These are phyloP conservation scores for Spilarctia lutea DNA, from an alignment of 2,888 invertebrate species.

Conservation along the genomic window DNA sequence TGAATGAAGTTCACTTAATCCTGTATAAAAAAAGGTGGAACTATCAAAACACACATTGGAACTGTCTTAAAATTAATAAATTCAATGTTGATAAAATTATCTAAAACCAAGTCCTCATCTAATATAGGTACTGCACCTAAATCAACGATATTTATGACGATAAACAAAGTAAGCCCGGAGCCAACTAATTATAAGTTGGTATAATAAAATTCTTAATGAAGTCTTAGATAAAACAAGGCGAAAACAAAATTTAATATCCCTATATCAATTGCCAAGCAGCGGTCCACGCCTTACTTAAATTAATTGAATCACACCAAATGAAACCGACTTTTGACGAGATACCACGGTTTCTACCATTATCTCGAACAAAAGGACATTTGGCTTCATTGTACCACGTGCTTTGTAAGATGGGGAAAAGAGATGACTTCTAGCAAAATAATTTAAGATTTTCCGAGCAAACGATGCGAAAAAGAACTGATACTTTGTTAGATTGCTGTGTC, in stretches of 20 bases:
- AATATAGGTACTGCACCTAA: background rate
- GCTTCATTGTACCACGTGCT: conserved; percentile 68
- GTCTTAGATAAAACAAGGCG: conserved; percentile 36
- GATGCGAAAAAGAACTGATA: conserved; percentile 58
- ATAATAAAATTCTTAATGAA: conserved; percentile 31
- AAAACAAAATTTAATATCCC: conserved; percentile 57
- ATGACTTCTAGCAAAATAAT: conserved; percentile 66
- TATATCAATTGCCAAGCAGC: conserved; percentile 56
- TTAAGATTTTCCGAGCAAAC: conserved; percentile 67
- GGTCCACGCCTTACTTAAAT: conserved; percentile 60
- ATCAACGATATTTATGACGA: conserved; percentile 11
- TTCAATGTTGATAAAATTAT: too few species aligned
- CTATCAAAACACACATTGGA: too few species aligned
- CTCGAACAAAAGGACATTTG: conserved; percentile 66
- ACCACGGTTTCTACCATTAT: conserved; percentile 65
- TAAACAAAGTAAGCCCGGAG: conserved; percentile 14
- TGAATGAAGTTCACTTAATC: too few species aligned
- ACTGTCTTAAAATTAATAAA: too few species aligned
- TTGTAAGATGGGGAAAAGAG: conserved; percentile 62
- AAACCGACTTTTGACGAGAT: conserved; percentile 55
- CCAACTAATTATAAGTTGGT: conserved; percentile 37
- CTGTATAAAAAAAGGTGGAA: too few species aligned
- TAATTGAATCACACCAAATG: conserved; percentile 67
- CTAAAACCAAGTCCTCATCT: background rate
- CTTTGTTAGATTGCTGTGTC: conserved; percentile 70